Base-by-base conservation (phyloP, 2,888 invertebrate genomes). In the Glomeris marginata region DNA sequence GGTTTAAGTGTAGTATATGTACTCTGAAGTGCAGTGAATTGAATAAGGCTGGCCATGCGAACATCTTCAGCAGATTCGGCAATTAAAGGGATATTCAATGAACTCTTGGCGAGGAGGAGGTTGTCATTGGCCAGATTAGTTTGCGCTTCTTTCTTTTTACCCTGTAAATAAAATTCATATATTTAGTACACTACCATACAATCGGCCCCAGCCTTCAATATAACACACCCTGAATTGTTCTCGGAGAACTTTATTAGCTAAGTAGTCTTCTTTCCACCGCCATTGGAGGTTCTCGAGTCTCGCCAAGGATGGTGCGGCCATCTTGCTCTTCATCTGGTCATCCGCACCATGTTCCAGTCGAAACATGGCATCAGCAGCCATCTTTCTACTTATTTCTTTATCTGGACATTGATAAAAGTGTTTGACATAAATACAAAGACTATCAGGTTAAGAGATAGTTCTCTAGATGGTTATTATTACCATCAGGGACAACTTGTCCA, bases 351-450 rank as follows among this genome's bases (percentile, higher is more conserved):
- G 97, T 64, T 98, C 95, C 57, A 98, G 70, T 64, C 86, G 90
- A 66, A 84, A 98, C 98, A 99, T 99, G 5, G 97, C 83, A 77
- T 98, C 95, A 59, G 88, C 87, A 59, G 86, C 90, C 52, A 98
- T 69, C 51, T 82, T 77, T 59, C 86, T 84, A 60, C 87, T 88
- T 0, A 81, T 79, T 64, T 88, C 85, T 63, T 92, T 90, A 0
- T 92, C 92, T 62, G 48, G 10, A 11, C 20, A 20, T 13, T 20
- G 20, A 2, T 40, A 40, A 40, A 6, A 11, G 18, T 35, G 36
- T 36, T 36, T 11, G 10, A 11, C 33, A 2, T 16, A 35, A 16
- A 13, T 45, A 5, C 6, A n/a, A 38, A 50, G 37, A 18, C 16
- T 8, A 5, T 22, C 2, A 15, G 15, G 11, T 45, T 35, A 16